Evolutionary conservation across 2,888 invertebrate genomes (phyloP).

Genomic region (Latheticus oryzae): DNA sequence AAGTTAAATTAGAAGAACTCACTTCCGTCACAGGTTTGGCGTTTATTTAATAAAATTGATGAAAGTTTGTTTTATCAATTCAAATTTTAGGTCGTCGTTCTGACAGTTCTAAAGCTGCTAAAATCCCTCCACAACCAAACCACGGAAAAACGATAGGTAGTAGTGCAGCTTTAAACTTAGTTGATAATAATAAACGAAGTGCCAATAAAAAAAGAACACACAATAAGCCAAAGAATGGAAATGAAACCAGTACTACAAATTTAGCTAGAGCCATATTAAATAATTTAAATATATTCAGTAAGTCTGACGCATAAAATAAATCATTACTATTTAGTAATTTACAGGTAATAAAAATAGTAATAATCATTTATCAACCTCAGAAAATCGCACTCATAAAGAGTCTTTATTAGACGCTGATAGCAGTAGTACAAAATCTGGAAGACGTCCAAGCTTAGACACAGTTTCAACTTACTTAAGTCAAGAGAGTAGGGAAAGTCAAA

Average conservation of each 20-base stretch:
- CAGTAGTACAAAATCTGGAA: slow-evolving; percentile 80
- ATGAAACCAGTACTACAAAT: slow-evolving; percentile 70
- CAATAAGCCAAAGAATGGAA: slow-evolving; percentile 61
- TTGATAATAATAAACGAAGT: slow-evolving; percentile 51
- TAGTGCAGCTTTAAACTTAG: slow-evolving; percentile 57
- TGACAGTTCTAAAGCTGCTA: slow-evolving; percentile 52
- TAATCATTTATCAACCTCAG: slow-evolving; percentile 47
- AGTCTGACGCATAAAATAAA: slow-evolving; percentile 3
- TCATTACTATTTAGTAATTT: background rate
- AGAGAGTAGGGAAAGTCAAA: slow-evolving; percentile 78
- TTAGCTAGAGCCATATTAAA: slow-evolving; percentile 83
- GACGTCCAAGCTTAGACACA: slow-evolving; percentile 87
- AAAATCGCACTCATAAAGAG: slow-evolving; percentile 55
- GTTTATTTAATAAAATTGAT: no score
- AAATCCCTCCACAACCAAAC: slow-evolving; percentile 40
- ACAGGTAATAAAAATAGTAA: slow-evolving; percentile 31
- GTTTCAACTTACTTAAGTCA: slow-evolving; percentile 90
- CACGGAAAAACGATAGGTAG: slow-evolving; percentile 55
- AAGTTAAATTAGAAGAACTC: slow-evolving; percentile 62
- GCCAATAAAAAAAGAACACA: slow-evolving; percentile 65
- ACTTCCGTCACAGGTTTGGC: slow-evolving; percentile 46
- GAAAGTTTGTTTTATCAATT: no score
- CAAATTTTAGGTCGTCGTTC: slow-evolving; percentile 54
- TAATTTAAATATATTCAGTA: slow-evolving; percentile 84
- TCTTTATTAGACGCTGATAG: slow-evolving; percentile 74